Evolutionary conservation across 2,888 invertebrate species (phyloP).

Genomic region (Parapristionchus giblindavisi): DNA sequence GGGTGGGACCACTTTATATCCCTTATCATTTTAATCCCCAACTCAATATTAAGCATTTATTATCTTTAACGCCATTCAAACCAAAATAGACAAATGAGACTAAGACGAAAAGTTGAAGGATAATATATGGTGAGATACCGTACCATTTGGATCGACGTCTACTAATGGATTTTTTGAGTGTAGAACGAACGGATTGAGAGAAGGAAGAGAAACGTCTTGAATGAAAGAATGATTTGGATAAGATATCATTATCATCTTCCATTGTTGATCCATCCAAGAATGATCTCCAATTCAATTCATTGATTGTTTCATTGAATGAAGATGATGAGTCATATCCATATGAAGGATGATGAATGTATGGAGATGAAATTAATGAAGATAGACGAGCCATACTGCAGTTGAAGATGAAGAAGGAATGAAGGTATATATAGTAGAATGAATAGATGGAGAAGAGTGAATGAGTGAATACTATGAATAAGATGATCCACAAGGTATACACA

Average conservation of each 20-base stretch:
- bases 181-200: conserved; percentile 18
- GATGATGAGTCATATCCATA: too few species aligned
- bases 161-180: conserved; percentile 14
- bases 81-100: too few species aligned
- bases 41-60: too few species aligned
- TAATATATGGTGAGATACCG: too few species aligned
- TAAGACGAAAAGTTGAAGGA: too few species aligned
- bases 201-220: background rate
- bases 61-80: too few species aligned
- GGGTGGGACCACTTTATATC: too few species aligned
- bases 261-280: background rate
- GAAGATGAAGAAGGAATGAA: background rate
- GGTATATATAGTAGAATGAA: background rate
- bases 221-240: conserved; percentile 12
- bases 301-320: background rate
- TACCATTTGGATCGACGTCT: too few species aligned
- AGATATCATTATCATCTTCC: background rate
- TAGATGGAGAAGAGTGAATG: background rate
- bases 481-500: too few species aligned
- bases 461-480: too few species aligned
- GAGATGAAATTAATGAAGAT: background rate
- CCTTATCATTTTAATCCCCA: too few species aligned
- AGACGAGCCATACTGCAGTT: background rate
- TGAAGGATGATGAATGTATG: background rate
- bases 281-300: conserved; percentile 11